Base-by-base conservation (phyloP, 2,113 vertebrate species). In the Charadrius vociferus region DNA sequence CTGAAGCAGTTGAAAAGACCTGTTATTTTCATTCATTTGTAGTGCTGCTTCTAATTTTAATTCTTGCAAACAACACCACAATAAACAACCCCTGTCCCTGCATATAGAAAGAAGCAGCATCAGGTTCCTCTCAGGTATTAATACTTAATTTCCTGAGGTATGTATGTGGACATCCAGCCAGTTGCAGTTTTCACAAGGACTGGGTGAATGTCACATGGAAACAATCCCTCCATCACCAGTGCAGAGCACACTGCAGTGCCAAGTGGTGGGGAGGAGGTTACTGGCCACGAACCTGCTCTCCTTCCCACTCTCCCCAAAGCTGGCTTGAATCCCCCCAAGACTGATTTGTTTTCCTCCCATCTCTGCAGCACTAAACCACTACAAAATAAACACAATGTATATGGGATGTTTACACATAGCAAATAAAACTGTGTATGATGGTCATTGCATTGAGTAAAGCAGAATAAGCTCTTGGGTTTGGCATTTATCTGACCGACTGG, bases 291-390 rank as follows among this genome's bases (percentile, higher is more conserved):
- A 71, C 11, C 7, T 47, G 34, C 29, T 66, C 26, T 86, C 32
- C 32, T 70, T 63, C 49, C 50, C 20, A 27, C 7, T 52, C 6
- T 12, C 15, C 14, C 22, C 0, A 0, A 0, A 14, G 5, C 30
- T 55, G 32, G 24, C 32, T 45, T 45, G 45, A 19, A 45, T 45
- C 45, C 45, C 18, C 17, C 18, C 45, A 45, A 45, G 16, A 16
- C 61, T 56, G 15, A 37, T 47, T 56, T 68, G 14, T 14, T 78
- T 81, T 58, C 26, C 52, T 67, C 20, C 67, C 52, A 4, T 4
- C 26, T 67, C 52, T 87, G 45, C 34, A 66, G n/a, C 27, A 70
- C 43, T 18, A 45, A 39, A 36, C 6, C 43, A 59, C 18, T 43
- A 39, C 17, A 45, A 85, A 85, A 14, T 11, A 59, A 85, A 34